These are phyloP conservation scores for Datnioides undecimradiatus DNA, from an alignment of 2,113 vertebrate genomes.

Conservation along the genomic window DNA sequence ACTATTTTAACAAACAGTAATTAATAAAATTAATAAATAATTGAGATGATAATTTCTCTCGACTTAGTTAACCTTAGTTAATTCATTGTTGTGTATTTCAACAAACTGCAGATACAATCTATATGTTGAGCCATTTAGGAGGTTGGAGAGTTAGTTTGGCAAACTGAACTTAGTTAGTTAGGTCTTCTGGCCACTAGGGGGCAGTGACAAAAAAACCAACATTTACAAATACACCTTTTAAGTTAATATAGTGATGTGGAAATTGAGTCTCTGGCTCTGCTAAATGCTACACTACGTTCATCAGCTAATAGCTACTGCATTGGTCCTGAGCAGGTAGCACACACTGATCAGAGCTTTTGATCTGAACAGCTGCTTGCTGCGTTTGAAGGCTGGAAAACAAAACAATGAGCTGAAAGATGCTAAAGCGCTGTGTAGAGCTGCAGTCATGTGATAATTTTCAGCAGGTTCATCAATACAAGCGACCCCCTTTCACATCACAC, in stretches of 20 bases:
- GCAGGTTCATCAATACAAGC: neutral
- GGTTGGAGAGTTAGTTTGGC: no score
- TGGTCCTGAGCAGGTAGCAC: neutral
- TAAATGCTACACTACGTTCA: no score
- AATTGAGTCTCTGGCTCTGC: no score
- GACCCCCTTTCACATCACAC: neutral
- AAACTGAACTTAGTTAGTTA: no score
- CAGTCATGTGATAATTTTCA: neutral
- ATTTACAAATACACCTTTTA: neutral
- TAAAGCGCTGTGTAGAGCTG: neutral
- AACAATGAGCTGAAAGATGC: neutral
- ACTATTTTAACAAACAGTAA: neutral
- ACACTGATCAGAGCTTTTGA: neutral
- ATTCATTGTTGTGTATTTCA: neutral
- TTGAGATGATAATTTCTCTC: neutral
- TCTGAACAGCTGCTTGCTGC: neutral
- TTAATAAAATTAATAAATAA: no score
- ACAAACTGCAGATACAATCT: neutral
- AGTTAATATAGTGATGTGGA: neutral
- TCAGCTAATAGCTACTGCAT: neutral
- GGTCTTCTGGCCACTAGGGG: neutral
- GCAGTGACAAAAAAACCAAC: neutral
- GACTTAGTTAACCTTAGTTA: neutral
- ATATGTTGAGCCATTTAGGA: neutral
- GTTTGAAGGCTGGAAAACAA: neutral